Evolutionary conservation across 2,113 vertebrate genomes (phyloP).

Genomic region (Pandion haliaetus): DNA sequence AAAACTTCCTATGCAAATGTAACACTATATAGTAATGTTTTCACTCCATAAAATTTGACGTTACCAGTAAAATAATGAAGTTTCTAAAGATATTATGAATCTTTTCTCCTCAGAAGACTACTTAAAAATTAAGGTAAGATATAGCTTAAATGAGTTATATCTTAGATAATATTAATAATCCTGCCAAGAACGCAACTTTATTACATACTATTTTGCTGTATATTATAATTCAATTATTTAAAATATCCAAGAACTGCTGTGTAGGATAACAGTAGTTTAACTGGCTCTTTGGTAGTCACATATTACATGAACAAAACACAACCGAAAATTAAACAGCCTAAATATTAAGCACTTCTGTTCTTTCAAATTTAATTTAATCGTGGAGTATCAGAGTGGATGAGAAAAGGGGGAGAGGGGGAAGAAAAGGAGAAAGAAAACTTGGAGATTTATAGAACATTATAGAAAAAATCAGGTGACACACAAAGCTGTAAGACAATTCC

Average conservation of each 20-base stretch:
- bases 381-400: neutral
- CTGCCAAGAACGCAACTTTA: neutral
- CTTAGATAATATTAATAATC: neutral
- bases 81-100: neutral
- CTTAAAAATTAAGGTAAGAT: neutral
- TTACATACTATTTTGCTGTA: neutral
- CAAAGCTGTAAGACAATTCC: neutral
- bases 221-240: neutral
- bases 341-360: neutral
- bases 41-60: neutral
- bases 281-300: neutral
- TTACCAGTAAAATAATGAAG: neutral
- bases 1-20: neutral
- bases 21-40: neutral
- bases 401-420: neutral
- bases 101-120: neutral
- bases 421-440: neutral
- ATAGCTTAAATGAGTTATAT: neutral
- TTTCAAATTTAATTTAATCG: neutral
- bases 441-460: neutral
- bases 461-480: neutral
- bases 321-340: neutral
- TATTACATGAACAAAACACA: neutral
- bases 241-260: neutral
- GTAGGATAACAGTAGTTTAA: neutral